Base-by-base conservation (phyloP, 2,113 vertebrate species). In the Carollia perspicillata region DNA sequence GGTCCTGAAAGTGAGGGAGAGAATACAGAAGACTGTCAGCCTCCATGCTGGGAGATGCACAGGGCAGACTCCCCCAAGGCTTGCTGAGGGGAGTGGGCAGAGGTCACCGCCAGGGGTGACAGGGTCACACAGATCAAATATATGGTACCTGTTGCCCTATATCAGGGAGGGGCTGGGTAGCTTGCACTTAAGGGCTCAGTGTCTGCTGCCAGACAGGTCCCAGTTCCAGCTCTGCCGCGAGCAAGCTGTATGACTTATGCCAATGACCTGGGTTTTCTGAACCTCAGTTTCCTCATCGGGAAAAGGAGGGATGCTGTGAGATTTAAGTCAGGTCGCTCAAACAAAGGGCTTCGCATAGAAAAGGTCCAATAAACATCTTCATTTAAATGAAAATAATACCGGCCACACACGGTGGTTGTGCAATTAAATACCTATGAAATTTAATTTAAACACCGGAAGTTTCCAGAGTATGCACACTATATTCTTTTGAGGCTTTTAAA, bases 1-100 rank as follows among this genome's bases (percentile, higher is more conserved):
- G 97, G 53, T 97, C 97, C 98, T 98, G 91, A 89, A 53, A 71
- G 51, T 28, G 20, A 79, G 60, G 40, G 35, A 95, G 49, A 92
- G 86, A 93, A 88, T 40, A 85, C 20, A 83, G 47, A 95, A 92
- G 17, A 89, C 17, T 11, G 11, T 95, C 33, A 92, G 68, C 2
- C 8, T 16, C 0, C 22, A 4, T 42, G 18, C 47, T 1, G 6
- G 35, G 20, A n/a, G 16, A 33, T 3, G 7, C 28, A 10, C 30
- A 8, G 8, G 5, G 8, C n/a, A 35, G 58, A 51, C 13, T 71
- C 1, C 37, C 23, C 37, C 42, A 42, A 71, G 53, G 12, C 58
- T 95, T 83, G 49, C 1, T 44, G 60, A 1, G 8, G 40, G 60
- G 44, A 90, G 40, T 7, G 18, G 17, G 12, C 26, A 26, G 47